A percentile compares a stretch with the other conserved stretches of the same genome.
Evolutionary conservation across 1,140 invertebrate species (phyloP).

Genomic region (Diprion similis): DNA sequence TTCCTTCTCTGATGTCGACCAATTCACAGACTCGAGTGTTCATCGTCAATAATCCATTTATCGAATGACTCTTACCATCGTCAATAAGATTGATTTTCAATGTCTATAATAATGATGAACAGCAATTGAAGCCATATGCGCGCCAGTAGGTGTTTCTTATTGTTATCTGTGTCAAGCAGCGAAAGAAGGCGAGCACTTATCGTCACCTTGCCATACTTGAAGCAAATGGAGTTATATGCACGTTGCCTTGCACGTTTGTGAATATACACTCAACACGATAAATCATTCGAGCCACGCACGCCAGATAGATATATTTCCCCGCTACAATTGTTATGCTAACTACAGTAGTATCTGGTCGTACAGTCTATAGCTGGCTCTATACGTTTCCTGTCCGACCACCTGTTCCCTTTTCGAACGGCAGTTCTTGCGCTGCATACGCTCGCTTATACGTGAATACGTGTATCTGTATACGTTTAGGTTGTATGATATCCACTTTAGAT

Average conservation of each 20-base stretch:
- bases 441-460: neutral
- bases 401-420: conserved; percentile 52
- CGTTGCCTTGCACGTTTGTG: neutral
- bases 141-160: too few species aligned
- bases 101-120: too few species aligned
- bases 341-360: conserved; percentile 58
- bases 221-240: neutral
- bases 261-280: conserved; percentile 35
- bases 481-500: too few species aligned
- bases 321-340: conserved; percentile 60
- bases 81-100: too few species aligned
- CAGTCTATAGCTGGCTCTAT: conserved; percentile 39
- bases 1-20: neutral
- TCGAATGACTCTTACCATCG: too few species aligned
- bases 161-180: neutral
- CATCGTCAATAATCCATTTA: too few species aligned
- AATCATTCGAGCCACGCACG: conserved; percentile 50
- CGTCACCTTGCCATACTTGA: neutral
- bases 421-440: conserved; percentile 3
- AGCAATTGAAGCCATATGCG: too few species aligned
- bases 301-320: conserved; percentile 40
- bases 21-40: too few species aligned
- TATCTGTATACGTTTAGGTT: too few species aligned
- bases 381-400: conserved; percentile 57
- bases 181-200: neutral